phyloP scores from a whole-genome alignment of 2,888 invertebrate genomes.

The Cataglyphis cursor region DNA sequence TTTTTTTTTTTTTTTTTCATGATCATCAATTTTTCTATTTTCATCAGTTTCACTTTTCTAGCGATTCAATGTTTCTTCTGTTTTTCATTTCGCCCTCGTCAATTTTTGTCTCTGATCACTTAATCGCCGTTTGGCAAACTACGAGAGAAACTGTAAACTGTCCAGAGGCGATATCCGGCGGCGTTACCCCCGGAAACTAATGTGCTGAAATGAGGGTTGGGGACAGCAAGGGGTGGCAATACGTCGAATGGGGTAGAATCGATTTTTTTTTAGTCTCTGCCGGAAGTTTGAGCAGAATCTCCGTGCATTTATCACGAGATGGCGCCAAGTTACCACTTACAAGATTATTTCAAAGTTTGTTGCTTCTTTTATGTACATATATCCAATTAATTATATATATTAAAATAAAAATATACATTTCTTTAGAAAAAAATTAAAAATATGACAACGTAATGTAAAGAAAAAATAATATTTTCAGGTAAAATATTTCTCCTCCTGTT shows the following conservation, averaged over 20 bases:
- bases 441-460: not conserved
- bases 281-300: slow-evolving; percentile 74
- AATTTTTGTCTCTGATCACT: slow-evolving; percentile 48
- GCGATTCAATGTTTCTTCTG: slow-evolving; percentile 31
- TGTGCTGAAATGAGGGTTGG: slow-evolving; percentile 65
- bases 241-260: slow-evolving; percentile 73
- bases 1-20: not conserved
- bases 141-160: slow-evolving; percentile 67
- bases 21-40: not conserved
- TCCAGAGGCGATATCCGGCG: slow-evolving; percentile 81
- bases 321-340: slow-evolving; percentile 76
- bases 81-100: slow-evolving; percentile 42
- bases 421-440: not conserved
- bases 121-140: slow-evolving; percentile 66
- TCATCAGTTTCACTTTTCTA: slow-evolving; percentile 13
- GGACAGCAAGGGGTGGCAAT: slow-evolving; percentile 65
- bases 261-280: slow-evolving; percentile 76
- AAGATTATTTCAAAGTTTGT: slow-evolving; percentile 24
- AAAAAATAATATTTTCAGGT: not conserved
- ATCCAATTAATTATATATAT: not conserved
- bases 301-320: slow-evolving; percentile 75
- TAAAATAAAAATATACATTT: not conserved
- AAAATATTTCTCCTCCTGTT: not conserved
- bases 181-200: slow-evolving; percentile 77
- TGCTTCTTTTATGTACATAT: not conserved